phyloP scores from a whole-genome alignment of 2,797 vertebrate species.

The Hafferia zeledoni region DNA sequence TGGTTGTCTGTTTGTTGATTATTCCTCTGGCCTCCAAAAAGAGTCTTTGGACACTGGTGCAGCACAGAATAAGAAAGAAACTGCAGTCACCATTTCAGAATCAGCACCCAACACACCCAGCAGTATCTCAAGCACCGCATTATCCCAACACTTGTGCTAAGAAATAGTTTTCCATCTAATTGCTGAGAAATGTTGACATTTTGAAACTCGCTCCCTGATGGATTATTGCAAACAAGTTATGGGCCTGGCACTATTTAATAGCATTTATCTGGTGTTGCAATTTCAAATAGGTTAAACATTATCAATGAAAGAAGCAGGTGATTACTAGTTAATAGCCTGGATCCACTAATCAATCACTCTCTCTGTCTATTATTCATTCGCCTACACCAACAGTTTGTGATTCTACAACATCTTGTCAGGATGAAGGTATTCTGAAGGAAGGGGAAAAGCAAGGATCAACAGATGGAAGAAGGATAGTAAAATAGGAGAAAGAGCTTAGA shows the following conservation, averaged over 20 bases:
- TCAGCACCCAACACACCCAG: not conserved
- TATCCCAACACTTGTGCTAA: not conserved
- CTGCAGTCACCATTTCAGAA: not conserved
- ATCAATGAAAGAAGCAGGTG: not conserved
- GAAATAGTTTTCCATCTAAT: not conserved
- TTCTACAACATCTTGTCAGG: not conserved
- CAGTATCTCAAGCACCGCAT: not conserved
- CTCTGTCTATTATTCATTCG: not conserved
- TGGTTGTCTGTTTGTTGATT: not conserved
- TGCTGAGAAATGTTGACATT: conserved; percentile 6
- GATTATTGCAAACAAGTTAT: not conserved
- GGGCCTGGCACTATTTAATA: not conserved
- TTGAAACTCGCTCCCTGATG: not conserved
- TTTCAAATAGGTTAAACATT: not conserved
- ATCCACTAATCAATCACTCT: not conserved
- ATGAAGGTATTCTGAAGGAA: not conserved
- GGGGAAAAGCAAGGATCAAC: not conserved
- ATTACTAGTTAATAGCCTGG: not conserved
- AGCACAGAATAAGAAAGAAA: not conserved
- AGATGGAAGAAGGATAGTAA: not conserved
- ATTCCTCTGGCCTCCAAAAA: not conserved
- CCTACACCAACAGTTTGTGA: not conserved
- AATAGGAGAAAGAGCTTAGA: not conserved
- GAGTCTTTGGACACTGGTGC: not conserved
- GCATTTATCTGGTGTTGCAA: not conserved